Evolutionary conservation across 2,113 vertebrate species (phyloP).

Genomic region (Limanda limanda): DNA sequence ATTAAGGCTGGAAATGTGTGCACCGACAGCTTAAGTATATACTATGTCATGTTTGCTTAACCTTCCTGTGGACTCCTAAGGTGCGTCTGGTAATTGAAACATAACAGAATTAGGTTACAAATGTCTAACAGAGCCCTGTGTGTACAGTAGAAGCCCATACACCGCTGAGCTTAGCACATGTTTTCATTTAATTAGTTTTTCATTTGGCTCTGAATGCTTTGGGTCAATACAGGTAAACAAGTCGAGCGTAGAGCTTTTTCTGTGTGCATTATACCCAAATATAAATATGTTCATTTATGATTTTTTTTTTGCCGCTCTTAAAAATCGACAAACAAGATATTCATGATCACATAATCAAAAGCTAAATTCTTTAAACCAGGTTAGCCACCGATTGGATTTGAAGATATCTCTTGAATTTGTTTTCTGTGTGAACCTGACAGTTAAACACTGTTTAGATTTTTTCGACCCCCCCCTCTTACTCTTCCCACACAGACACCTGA

Average conservation of each 20-base stretch:
- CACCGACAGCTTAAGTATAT: slow-evolving; percentile 66
- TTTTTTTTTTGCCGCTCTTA: slow-evolving; percentile 9
- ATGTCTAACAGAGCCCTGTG: slow-evolving; percentile 80
- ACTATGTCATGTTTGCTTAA: slow-evolving; percentile 81
- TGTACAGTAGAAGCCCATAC: slow-evolving; percentile 78
- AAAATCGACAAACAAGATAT: slow-evolving; percentile 33
- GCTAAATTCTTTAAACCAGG: not conserved
- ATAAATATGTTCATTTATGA: slow-evolving; percentile 22
- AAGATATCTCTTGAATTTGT: not conserved
- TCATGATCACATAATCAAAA: not conserved
- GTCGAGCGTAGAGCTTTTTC: slow-evolving; percentile 44
- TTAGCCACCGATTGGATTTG: not conserved
- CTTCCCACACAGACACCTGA: slow-evolving; percentile 24
- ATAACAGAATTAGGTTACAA: slow-evolving; percentile 84
- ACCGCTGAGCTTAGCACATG: slow-evolving; percentile 75
- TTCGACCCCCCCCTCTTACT: not conserved
- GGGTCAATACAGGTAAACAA: slow-evolving; percentile 72
- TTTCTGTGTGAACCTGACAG: slow-evolving; percentile 1
- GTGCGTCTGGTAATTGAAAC: slow-evolving; percentile 83
- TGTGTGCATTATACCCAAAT: slow-evolving; percentile 37
- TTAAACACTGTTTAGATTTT: slow-evolving; percentile 2
- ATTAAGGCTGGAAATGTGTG: slow-evolving; percentile 67
- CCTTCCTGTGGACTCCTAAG: slow-evolving; percentile 82
- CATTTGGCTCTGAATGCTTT: slow-evolving; percentile 74
- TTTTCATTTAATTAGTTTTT: slow-evolving; percentile 87